Evolutionary conservation across 1,140 invertebrate species (phyloP), one percentile per base, ranked within the genome.

Genomic region (Diabrotica virgifera): DNA sequence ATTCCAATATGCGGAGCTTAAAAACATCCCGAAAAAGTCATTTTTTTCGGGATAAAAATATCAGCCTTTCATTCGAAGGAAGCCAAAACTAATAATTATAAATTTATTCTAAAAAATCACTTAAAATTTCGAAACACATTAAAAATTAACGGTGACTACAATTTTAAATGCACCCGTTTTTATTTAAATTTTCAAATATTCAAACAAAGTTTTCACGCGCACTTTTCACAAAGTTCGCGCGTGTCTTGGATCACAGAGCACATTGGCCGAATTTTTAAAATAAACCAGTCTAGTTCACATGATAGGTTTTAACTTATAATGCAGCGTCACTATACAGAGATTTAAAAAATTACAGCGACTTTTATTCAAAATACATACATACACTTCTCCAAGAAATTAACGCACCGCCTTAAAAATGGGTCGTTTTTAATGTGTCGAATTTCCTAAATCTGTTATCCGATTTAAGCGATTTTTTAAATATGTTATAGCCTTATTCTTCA

Each of bases 141-240:
- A 70, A 46, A 69, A 69, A 67, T 61, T 73, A 73, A 54, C 66
- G 70, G 72, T 72, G 72, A 72, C 68, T 74, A 73, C 64, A 70
- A 52, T 10, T 57, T 55, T 55, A 69, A 70, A 65, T 70, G 62
- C 71, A 72, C 71, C 69, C 71, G 69, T 71, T 69, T 65, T 70
- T 63, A 64, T 68, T 64, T 55, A 71, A 11, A 60, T 50, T 13
- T 36, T 59, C n/a, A 59, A 59, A 46, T 62, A 64, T 69, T 46
- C n/a, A 46, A 46, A 46, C n/a, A 62, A 53, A 57, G 63, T 67
- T 46, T n/a, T 58, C 54, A 66, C 73, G 69, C 71, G 70, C 71
- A 72, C 70, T 73, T 68, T 46, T 8, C 63, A 40, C 57, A 66
- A 63, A 70, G 61, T 68, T 66, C 66, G 11, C 63, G 68, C 63